Percentiles rank a stretch among this genome's conserved stretches.
Evolutionary conservation across 2,888 invertebrate species (phyloP).

Genomic region (Parnassius mnemosyne): DNA sequence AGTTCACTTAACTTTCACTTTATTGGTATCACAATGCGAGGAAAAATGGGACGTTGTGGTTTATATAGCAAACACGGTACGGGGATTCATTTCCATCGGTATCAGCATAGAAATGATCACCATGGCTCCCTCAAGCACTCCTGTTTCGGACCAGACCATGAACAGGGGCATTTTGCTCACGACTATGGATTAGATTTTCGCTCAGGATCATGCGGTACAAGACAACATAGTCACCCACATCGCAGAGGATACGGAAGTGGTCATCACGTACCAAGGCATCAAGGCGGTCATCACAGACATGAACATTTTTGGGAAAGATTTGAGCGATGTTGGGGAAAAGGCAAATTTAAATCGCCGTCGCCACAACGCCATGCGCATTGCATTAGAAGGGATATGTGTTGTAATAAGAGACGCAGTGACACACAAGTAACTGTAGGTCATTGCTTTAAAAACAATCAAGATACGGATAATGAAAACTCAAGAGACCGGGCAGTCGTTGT

Average conservation of each 20-base stretch:
- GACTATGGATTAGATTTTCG: not conserved
- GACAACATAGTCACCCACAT: not conserved
- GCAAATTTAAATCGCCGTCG: not conserved
- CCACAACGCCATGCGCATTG: not conserved
- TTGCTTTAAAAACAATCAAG: slow-evolving; percentile 6
- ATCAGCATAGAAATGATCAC: not conserved
- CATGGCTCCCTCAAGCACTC: not conserved
- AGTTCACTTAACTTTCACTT: no score
- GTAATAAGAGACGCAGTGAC: not conserved
- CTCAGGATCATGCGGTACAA: not conserved
- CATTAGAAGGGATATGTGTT: not conserved
- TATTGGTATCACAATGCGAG: slow-evolving; percentile 1
- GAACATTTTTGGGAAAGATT: no score
- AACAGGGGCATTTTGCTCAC: not conserved
- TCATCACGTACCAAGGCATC: not conserved
- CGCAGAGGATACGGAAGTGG: not conserved
- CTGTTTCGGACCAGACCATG: not conserved
- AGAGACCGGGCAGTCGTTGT: slow-evolving; percentile 7
- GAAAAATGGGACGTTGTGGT: not conserved
- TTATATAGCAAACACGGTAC: not conserved
- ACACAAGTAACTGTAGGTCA: not conserved
- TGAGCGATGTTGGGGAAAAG: not conserved
- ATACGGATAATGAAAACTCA: slow-evolving; percentile 6
- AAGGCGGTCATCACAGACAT: not conserved
- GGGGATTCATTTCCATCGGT: not conserved